Percentiles rank a stretch among this genome's conserved stretches.
These are phyloP conservation scores for Aspidiotus destructor DNA, from an alignment of 2,888 invertebrate genomes.

Conservation along the genomic window DNA sequence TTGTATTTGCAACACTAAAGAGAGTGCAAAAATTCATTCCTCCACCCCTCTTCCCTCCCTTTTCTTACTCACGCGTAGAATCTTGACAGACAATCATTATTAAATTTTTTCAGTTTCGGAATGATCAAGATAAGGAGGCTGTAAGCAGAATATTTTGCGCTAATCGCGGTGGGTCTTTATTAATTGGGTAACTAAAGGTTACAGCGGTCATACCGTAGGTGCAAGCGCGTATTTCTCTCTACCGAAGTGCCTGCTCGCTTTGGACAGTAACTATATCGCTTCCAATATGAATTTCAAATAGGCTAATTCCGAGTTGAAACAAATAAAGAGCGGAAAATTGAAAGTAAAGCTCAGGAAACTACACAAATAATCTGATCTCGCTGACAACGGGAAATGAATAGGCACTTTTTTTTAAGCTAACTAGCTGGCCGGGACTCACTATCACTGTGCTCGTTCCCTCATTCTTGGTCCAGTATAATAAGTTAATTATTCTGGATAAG, in stretches of 20 bases:
- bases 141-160: conserved; percentile 35
- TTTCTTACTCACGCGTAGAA: neutral
- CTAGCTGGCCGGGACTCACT: too few relatives aligned
- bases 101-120: conserved; percentile 35
- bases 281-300: conserved; percentile 39
- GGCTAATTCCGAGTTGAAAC: conserved; percentile 38
- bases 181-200: conserved; percentile 52
- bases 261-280: conserved; percentile 39
- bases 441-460: too few relatives aligned
- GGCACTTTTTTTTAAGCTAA: conserved; percentile 9
- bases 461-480: too few relatives aligned
- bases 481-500: too few relatives aligned
- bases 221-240: conserved; percentile 44
- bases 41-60: too few relatives aligned
- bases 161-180: conserved; percentile 42
- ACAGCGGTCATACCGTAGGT: conserved; percentile 53
- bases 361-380: neutral
- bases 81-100: neutral
- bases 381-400: neutral
- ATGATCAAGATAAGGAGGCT: conserved; percentile 36
- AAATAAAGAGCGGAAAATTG: conserved; percentile 36
- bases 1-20: too few relatives aligned
- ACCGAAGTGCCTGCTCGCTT: conserved; percentile 42
- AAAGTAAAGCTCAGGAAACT: conserved; percentile 35
- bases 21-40: too few relatives aligned